A percentile compares a stretch with the other conserved stretches of the same genome.
Evolutionary conservation across 92 coral and sea anemone species (phyloP).

Genomic region (Phenganax marumi): DNA sequence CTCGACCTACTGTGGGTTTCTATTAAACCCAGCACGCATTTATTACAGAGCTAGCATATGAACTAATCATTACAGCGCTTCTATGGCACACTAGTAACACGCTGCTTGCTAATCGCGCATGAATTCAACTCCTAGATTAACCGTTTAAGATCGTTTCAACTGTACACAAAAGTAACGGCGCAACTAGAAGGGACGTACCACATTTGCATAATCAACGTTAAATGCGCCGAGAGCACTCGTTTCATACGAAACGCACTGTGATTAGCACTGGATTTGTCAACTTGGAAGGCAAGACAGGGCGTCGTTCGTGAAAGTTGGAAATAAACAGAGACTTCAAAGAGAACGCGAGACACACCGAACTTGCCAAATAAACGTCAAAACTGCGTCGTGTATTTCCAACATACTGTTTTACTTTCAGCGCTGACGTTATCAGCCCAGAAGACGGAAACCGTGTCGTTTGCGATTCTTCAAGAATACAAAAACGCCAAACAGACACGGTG

Average conservation of each 20-base stretch:
- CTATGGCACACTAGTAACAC: constrained; percentile 22
- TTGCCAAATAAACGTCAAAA: too few species aligned
- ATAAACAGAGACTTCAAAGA: too few species aligned
- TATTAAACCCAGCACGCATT: constrained; percentile 35
- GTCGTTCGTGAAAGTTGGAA: too few species aligned
- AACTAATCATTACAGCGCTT: constrained; percentile 26
- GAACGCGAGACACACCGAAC: too few species aligned
- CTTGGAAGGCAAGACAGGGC: too few species aligned
- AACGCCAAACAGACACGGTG: too few species aligned
- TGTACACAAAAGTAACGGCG: constrained; percentile 1
- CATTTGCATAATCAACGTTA: too few species aligned
- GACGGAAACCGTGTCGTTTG: not conserved
- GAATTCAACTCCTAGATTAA: constrained; percentile 41
- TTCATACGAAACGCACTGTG: too few species aligned
- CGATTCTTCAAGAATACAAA: not conserved
- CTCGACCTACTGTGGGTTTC: constrained; percentile 37
- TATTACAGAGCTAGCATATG: constrained; percentile 33
- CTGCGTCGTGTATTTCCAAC: not conserved
- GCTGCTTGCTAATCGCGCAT: constrained; percentile 43
- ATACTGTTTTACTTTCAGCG: not conserved
- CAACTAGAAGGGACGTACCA: too few species aligned
- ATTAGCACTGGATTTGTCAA: too few species aligned
- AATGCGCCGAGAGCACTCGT: too few species aligned
- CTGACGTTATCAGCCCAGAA: constrained; percentile 9
- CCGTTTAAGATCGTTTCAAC: constrained; percentile 36